Percentiles rank a stretch among this genome's conserved stretches.
phyloP scores from a whole-genome alignment of 2,888 invertebrate genomes.

The Chloroclystis v-ata region DNA sequence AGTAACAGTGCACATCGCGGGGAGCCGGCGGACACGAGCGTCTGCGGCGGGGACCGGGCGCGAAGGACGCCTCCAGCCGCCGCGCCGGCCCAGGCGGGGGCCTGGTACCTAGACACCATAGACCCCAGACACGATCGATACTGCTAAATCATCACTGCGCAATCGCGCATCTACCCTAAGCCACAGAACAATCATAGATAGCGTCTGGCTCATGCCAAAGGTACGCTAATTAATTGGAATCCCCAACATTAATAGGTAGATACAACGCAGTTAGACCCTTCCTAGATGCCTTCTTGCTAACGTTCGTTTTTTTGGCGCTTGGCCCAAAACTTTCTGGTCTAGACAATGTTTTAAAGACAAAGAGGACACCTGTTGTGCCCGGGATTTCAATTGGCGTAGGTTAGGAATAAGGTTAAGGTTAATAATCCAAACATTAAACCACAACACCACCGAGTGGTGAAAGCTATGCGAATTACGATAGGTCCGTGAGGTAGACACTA shows the following conservation, averaged over 20 bases:
- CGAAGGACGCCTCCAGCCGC: background rate
- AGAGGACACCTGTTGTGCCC: background rate
- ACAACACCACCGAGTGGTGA: no score
- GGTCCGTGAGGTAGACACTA: no score
- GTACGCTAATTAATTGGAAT: background rate
- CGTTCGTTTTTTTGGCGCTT: background rate
- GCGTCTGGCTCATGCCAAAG: background rate
- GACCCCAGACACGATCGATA: conserved; percentile 7
- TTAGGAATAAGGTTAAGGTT: no score
- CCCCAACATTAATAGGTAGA: background rate
- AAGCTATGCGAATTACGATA: no score
- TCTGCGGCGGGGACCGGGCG: background rate
- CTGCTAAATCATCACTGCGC: background rate
- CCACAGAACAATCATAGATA: background rate
- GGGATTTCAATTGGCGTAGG: background rate
- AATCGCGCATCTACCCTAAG: conserved; percentile 1
- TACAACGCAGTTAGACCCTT: background rate
- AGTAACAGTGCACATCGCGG: no score
- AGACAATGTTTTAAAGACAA: background rate
- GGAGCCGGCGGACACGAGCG: no score
- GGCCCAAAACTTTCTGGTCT: background rate
- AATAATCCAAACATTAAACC: no score
- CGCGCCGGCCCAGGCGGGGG: no score
- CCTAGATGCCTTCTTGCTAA: background rate
- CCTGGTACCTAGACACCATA: background rate